phyloP scores from a whole-genome alignment of 2,797 vertebrate genomes.

The Acanthis flammea region DNA sequence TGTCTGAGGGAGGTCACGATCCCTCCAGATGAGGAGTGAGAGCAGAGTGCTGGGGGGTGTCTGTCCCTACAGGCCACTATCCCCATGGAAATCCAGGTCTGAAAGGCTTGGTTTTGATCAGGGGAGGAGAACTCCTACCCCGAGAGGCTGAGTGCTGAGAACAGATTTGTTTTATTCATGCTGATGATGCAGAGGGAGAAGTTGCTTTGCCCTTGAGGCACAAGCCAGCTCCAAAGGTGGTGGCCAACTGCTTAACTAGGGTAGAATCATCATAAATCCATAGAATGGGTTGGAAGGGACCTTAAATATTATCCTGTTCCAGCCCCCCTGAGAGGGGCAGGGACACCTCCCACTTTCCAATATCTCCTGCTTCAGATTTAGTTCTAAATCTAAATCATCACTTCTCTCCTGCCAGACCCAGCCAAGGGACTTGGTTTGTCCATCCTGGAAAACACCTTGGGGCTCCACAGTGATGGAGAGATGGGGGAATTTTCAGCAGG shows the following conservation, averaged over 20 bases:
- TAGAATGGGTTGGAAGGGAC: neutral
- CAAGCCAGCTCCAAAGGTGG: neutral
- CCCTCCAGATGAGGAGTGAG: neutral
- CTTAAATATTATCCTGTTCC: neutral
- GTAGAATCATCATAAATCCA: neutral
- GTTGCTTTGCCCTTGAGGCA: neutral
- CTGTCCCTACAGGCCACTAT: neutral
- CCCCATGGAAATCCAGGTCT: neutral
- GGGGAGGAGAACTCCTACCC: neutral
- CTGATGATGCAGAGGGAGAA: neutral
- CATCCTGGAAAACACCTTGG: rapidly evolving
- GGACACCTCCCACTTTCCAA: neutral
- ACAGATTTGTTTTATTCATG: too few species aligned
- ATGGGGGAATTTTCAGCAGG: neutral
- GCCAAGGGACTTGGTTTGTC: neutral
- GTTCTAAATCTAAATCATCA: neutral
- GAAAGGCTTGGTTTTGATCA: neutral
- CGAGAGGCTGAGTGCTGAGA: rapidly evolving
- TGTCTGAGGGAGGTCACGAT: neutral
- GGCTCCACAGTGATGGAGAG: neutral
- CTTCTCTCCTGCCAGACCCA: neutral
- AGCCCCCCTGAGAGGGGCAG: neutral
- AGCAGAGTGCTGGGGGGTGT: neutral
- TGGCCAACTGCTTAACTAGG: neutral
- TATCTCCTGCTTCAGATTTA: neutral